Percentiles rank a stretch among this genome's conserved stretches.
Evolutionary conservation across 2,888 invertebrate genomes (phyloP).

Genomic region (Epinotia demarniana): DNA sequence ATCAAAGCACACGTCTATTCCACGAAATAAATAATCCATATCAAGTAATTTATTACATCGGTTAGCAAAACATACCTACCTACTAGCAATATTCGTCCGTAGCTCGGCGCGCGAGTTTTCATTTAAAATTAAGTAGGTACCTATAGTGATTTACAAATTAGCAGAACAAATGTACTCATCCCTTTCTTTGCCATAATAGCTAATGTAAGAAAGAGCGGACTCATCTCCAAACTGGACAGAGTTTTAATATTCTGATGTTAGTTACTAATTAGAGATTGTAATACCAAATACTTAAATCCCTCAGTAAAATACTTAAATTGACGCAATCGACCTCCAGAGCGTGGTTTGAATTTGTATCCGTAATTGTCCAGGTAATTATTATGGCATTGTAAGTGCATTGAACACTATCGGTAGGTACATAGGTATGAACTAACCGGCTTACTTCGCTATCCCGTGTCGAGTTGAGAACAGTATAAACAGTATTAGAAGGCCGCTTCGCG

Average conservation of each 20-base stretch:
- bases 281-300: not conserved
- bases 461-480: slow-evolving; percentile 63
- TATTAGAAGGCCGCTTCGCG: slow-evolving; percentile 75
- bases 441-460: slow-evolving; percentile 62
- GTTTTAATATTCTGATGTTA: not conserved
- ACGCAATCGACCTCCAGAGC: slow-evolving; percentile 56
- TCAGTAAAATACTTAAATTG: slow-evolving; percentile 24
- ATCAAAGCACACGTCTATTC: too few species aligned
- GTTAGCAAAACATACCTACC: too few species aligned
- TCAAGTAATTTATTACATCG: too few species aligned
- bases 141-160: not conserved
- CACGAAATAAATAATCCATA: too few species aligned
- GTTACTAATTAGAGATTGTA: too few species aligned
- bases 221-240: not conserved
- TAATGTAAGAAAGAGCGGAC: not conserved
- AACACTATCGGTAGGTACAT: slow-evolving; percentile 60
- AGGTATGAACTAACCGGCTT: slow-evolving; percentile 67
- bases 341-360: slow-evolving; percentile 62
- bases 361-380: slow-evolving; percentile 77
- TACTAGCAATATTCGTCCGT: not conserved
- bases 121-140: not conserved
- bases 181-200: not conserved
- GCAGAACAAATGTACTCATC: not conserved
- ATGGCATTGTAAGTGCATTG: slow-evolving; percentile 75
- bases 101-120: not conserved